Percentiles rank a stretch among this genome's conserved stretches.
Evolutionary conservation across 2,888 invertebrate species (phyloP).

Genomic region (Dolichomitus sp.): DNA sequence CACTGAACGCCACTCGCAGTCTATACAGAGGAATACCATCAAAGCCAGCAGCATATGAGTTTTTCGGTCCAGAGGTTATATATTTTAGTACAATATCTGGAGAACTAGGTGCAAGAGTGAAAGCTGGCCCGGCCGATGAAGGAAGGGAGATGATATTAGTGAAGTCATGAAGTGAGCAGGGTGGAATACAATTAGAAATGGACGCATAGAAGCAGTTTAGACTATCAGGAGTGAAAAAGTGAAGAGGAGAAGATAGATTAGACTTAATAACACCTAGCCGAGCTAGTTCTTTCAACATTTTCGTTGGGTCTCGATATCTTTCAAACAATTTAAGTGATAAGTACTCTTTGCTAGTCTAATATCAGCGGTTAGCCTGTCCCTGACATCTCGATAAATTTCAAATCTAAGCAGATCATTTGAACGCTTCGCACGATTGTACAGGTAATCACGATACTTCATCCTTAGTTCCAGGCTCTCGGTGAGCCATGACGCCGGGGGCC

Average conservation of each 20-base stretch:
- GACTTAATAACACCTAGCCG: neutral
- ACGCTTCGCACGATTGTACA: neutral
- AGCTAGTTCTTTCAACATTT: conserved; percentile 6
- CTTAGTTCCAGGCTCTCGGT: neutral
- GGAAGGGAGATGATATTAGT: neutral
- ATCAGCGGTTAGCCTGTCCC: neutral
- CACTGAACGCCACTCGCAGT: no score
- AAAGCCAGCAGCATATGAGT: neutral
- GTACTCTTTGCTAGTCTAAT: neutral
- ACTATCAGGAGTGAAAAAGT: neutral
- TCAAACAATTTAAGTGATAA: neutral
- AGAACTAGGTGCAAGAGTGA: neutral
- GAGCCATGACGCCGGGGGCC: neutral
- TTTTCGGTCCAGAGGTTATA: neutral
- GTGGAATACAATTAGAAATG: neutral
- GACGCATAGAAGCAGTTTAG: neutral
- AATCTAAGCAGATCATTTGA: neutral
- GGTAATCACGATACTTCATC: neutral
- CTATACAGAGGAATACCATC: no score
- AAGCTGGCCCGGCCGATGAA: neutral
- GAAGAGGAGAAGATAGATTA: neutral
- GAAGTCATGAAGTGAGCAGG: neutral
- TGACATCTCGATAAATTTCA: neutral
- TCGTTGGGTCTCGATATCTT: neutral
- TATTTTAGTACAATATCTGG: neutral